A percentile compares a stretch with the other conserved stretches of the same genome.
phyloP scores from a whole-genome alignment of 2,797 vertebrate genomes.

The Phrynocephalus forsythii region DNA sequence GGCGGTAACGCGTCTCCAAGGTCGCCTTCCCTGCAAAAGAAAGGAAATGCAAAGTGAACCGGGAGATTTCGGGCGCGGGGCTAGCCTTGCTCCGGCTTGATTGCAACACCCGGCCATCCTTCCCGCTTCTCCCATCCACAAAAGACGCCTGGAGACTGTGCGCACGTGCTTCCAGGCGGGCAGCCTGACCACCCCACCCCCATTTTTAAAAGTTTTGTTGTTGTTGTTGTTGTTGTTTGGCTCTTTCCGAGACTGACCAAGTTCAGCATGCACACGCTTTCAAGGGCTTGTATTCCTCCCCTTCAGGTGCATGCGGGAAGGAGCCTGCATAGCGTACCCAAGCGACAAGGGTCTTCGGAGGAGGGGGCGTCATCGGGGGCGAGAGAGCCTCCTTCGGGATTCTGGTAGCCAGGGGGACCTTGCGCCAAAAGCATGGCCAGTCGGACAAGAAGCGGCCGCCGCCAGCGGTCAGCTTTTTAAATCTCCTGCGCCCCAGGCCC shows the following conservation, averaged over 20 bases:
- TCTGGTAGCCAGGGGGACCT: not conserved
- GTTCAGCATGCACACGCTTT: no score
- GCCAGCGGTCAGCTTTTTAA: not conserved
- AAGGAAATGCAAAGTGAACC: not conserved
- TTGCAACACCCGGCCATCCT: no score
- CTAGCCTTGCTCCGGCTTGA: not conserved
- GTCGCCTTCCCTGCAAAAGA: constrained; percentile 49
- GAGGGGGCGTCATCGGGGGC: not conserved
- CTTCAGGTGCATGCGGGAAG: not conserved
- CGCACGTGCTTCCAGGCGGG: not conserved
- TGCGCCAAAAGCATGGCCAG: constrained; percentile 24
- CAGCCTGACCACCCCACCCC: no score
- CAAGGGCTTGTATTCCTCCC: no score
- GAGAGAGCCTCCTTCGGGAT: not conserved
- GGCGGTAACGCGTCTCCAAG: constrained; percentile 61
- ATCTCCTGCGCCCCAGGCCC: not conserved
- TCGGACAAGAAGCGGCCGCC: not conserved
- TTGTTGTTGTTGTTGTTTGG: no score
- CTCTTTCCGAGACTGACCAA: no score
- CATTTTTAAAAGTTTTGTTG: no score
- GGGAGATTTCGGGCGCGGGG: not conserved
- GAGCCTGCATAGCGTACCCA: not conserved
- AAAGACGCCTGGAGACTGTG: not conserved
- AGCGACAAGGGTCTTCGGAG: not conserved
- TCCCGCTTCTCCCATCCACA: not conserved